Evolutionary conservation across 2,113 vertebrate species (phyloP).

Genomic region (Tor tambroides): DNA sequence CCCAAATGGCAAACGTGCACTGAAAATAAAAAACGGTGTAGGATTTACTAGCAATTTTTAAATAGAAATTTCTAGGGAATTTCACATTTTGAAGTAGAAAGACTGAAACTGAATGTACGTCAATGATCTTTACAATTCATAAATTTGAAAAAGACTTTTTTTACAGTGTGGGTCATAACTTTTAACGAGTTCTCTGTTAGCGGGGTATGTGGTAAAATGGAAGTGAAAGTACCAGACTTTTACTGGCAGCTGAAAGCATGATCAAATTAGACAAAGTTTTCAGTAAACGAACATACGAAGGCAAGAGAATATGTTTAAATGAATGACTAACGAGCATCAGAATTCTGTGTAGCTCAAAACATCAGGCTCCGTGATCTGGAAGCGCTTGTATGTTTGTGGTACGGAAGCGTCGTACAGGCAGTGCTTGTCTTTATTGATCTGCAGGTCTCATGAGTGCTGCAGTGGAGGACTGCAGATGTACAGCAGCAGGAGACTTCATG

Average conservation of each 20-base stretch:
- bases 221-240: no score
- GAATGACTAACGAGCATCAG: background rate
- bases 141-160: no score
- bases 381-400: background rate
- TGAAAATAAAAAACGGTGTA: background rate
- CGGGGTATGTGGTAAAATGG: background rate
- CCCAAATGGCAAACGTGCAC: background rate
- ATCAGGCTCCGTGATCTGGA: background rate
- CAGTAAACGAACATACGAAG: background rate
- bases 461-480: conserved; percentile 32
- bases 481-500: no score
- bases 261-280: background rate
- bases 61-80: no score
- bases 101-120: no score
- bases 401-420: background rate
- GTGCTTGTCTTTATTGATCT: conserved; percentile 47
- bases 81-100: no score
- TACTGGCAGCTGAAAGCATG: no score
- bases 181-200: background rate
- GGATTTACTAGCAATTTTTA: no score
- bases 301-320: background rate
- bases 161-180: no score
- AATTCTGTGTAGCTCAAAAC: background rate
- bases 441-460: conserved; percentile 35
- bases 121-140: no score